Base-by-base conservation (phyloP, 2,113 vertebrate species). In the Embiotoca jacksoni region DNA sequence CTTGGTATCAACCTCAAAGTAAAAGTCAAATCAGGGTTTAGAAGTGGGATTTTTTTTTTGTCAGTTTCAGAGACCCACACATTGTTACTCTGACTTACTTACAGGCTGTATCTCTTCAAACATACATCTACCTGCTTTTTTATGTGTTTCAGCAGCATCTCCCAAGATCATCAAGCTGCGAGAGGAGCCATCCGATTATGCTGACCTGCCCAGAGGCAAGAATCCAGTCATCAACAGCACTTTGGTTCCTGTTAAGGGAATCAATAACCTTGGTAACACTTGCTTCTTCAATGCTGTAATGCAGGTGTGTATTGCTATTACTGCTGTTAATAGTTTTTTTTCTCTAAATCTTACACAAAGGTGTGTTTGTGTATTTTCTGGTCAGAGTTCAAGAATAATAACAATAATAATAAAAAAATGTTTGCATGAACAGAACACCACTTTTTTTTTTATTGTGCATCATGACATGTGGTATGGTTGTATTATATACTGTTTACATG, bases 231-330 rank as follows among this genome's bases (percentile, higher is more conserved):
- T 88, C 83, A 92, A 89, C 91, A 93, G 85, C 91, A 82, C 94
- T 41, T 89, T 96, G 32, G 86, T 96, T 78, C 94, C 97, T 65
- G 96, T 99, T 53, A 99, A 98, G 94, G 98, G 98, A 94, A 97
- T 99, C 88, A 97, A 92, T 67, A 99, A 99, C 92, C 94, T 99
- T 67, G 98, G 98, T 56, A 99, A 99, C 90, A 99, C 98, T 1
- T 99, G 98, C 91, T 99, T 99, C 94, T 99, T 99, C 91, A 99
- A 99, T 84, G 97, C 98, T 47, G 97, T 99, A 23, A 97, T 99
- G 95, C 98, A 99, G 96, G 98, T 99, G 92, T 84, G 68, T 81
- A 68, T 31, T 46, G 31, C 49, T 49, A 6, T 31, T 37, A 13
- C 4, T 32, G 1, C 23, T 47, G 39, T 30, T 47, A 68, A 16